Conservation (phyloP, 2,113 vertebrate genomes). For the Suncus etruscus region DNA sequence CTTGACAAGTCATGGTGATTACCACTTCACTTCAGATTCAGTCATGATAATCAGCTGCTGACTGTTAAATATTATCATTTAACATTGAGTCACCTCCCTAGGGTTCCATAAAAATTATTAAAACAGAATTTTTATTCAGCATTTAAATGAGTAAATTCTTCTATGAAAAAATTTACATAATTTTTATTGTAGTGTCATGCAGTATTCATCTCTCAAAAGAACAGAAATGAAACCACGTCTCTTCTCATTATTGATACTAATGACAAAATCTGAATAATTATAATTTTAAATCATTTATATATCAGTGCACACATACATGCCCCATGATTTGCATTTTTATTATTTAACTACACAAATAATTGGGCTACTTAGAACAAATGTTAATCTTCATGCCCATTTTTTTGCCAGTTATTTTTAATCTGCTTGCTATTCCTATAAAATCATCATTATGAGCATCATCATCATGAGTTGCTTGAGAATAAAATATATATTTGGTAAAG, state of each 20-base stretch:
- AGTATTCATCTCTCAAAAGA: background rate
- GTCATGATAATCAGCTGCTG: background rate
- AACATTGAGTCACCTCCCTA: background rate
- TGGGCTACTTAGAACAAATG: background rate
- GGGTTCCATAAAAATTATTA: conserved; percentile 32
- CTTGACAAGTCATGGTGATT: background rate
- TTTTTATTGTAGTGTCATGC: background rate
- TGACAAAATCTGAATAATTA: background rate
- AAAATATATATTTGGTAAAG: background rate
- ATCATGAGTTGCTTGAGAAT: background rate
- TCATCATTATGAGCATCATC: background rate
- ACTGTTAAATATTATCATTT: background rate
- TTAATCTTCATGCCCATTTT: background rate
- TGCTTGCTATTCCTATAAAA: background rate
- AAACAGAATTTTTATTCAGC: conserved; percentile 38
- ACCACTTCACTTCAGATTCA: background rate
- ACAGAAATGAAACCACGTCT: background rate
- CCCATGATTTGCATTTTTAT: background rate
- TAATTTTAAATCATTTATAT: background rate
- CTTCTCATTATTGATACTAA: background rate
- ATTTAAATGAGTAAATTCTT: conserved; percentile 51
- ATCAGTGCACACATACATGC: background rate
- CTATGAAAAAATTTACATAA: background rate
- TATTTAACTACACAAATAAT: conserved; percentile 12
- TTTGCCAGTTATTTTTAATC: background rate